Percentiles rank a stretch among this genome's conserved stretches.
These are phyloP conservation scores for Arenaria interpres DNA, from an alignment of 2,113 vertebrate genomes.

Conservation along the genomic window DNA sequence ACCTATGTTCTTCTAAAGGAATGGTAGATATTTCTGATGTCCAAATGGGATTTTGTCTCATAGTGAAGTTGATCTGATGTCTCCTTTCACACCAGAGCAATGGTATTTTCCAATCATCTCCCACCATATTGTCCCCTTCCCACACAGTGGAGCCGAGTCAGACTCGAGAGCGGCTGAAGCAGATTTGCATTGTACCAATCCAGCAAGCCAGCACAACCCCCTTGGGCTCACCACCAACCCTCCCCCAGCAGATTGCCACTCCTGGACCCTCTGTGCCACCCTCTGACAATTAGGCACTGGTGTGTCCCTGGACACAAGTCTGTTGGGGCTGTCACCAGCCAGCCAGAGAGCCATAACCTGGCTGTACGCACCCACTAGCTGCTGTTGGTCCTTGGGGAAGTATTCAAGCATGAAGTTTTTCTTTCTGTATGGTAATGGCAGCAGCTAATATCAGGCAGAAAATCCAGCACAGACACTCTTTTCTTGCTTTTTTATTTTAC, in stretches of 20 bases:
- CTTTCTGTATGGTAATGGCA: neutral
- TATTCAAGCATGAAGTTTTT: neutral
- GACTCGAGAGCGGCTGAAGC: accelerated
- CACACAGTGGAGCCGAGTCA: accelerated
- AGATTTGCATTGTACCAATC: too few species aligned
- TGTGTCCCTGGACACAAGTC: neutral
- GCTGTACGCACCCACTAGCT: neutral
- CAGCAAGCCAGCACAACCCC: neutral
- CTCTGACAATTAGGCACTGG: neutral
- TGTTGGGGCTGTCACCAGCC: accelerated
- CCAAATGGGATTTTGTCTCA: neutral
- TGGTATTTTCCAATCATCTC: neutral
- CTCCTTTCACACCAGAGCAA: neutral
- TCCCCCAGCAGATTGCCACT: accelerated
- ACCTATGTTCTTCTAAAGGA: neutral
- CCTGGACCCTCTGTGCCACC: neutral
- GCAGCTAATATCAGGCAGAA: neutral
- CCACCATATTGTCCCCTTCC: neutral
- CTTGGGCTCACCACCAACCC: too few species aligned
- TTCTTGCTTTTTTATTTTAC: neutral
- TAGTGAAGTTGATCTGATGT: neutral
- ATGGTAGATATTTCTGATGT: neutral
- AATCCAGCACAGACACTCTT: neutral
- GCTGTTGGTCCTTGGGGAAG: neutral
- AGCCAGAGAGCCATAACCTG: neutral